A percentile compares a stretch with the other conserved stretches of the same genome.
phyloP scores from a whole-genome alignment of 2,797 vertebrate species.

The Anabacerthia variegaticeps region DNA sequence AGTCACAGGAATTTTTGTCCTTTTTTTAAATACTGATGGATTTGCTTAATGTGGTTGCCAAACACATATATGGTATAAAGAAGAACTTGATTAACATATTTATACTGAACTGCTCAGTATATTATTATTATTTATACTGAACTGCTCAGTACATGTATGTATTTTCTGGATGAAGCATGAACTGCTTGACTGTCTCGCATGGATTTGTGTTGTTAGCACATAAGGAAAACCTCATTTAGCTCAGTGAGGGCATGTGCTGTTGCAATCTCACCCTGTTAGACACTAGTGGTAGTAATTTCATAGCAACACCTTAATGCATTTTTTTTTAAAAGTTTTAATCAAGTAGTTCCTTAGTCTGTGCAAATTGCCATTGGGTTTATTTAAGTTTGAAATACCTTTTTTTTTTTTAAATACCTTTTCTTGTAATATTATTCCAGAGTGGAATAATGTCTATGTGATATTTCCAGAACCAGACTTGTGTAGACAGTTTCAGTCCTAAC shows the following conservation, averaged over 20 bases:
- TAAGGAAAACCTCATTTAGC: not conserved
- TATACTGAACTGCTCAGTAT: not conserved
- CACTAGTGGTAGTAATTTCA: not conserved
- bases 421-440: not conserved
- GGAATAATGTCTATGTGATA: not conserved
- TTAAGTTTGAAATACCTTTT: not conserved
- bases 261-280: not conserved
- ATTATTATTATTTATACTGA: not conserved
- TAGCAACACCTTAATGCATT: not conserved
- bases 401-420: not conserved
- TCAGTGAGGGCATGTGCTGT: not conserved
- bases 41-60: not conserved
- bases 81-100: not conserved
- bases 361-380: not conserved
- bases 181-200: not conserved
- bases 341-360: not conserved
- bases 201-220: not conserved
- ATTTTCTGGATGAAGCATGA: not conserved
- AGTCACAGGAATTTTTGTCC: not conserved
- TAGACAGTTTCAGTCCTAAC: not conserved
- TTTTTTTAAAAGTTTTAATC: not conserved
- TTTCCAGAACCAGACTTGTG: not conserved
- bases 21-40: not conserved
- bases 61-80: not conserved
- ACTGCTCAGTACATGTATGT: not conserved